Percentiles rank a stretch among this genome's conserved stretches.
phyloP scores from a whole-genome alignment of 2,888 invertebrate species.

The Drosophila infuscata region DNA sequence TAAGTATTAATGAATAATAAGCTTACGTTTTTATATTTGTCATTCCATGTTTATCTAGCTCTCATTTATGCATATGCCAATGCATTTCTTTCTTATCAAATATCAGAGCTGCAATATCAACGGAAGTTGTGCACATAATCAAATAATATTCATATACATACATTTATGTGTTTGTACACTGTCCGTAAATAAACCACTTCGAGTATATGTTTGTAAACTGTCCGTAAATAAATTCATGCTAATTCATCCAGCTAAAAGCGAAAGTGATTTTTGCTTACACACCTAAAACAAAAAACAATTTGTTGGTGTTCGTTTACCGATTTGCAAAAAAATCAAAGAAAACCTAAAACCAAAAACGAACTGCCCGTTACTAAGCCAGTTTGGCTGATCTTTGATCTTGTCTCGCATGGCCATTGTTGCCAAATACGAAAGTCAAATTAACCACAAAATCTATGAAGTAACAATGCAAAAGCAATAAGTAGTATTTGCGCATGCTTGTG shows the following conservation, averaged over 20 bases:
- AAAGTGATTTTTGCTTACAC: slow-evolving; percentile 32
- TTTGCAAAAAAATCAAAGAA: slow-evolving; percentile 10
- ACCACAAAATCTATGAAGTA: not conserved
- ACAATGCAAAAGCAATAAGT: slow-evolving; percentile 4
- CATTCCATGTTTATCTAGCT: not conserved
- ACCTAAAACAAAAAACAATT: not conserved
- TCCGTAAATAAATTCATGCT: slow-evolving; percentile 6
- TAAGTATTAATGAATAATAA: not conserved
- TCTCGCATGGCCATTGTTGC: not conserved
- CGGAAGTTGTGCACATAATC: slow-evolving; percentile 10
- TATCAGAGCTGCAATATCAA: not conserved
- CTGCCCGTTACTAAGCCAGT: slow-evolving; percentile 1
- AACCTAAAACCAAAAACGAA: slow-evolving; percentile 3
- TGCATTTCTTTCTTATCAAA: not conserved
- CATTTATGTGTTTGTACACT: not conserved
- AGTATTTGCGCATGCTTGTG: not conserved
- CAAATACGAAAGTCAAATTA: slow-evolving; percentile 20
- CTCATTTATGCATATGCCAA: slow-evolving; percentile 4
- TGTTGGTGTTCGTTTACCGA: not conserved
- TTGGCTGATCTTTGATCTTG: slow-evolving; percentile 25
- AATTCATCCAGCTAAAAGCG: slow-evolving; percentile 46
- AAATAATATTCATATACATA: not conserved
- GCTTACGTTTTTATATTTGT: not conserved
- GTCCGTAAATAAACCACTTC: not conserved
- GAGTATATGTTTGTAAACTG: not conserved